These are phyloP conservation scores for Acanthacorydalis orientalis DNA, from an alignment of 2,888 invertebrate genomes.

Conservation along the genomic window DNA sequence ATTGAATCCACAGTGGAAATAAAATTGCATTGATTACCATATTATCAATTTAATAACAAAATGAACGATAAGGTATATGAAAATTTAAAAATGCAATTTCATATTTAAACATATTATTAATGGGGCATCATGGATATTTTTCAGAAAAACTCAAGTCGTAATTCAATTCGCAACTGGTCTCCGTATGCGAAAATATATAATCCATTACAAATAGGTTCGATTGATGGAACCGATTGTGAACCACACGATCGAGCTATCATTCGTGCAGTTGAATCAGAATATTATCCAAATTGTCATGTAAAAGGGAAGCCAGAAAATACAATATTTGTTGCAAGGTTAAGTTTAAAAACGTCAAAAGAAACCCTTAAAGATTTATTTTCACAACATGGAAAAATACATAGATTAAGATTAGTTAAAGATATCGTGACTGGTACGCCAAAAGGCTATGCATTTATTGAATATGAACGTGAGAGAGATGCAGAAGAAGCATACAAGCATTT, in stretches of 20 bases:
- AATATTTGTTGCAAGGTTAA: constrained; percentile 58
- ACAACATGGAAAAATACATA: constrained; percentile 43
- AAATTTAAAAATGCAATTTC: too few relatives aligned
- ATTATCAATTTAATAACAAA: too few relatives aligned
- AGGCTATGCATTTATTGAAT: constrained; percentile 79
- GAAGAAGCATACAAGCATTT: constrained; percentile 42
- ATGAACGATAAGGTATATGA: too few relatives aligned
- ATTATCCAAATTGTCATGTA: constrained; percentile 44
- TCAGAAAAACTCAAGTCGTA: not conserved
- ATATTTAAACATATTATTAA: not conserved
- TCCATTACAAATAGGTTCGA: constrained; percentile 69
- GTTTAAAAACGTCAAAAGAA: constrained; percentile 45
- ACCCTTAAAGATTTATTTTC: constrained; percentile 37
- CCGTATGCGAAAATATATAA: constrained; percentile 47
- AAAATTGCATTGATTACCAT: too few relatives aligned
- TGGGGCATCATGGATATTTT: not conserved
- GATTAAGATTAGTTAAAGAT: constrained; percentile 52
- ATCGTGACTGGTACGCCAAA: constrained; percentile 70
- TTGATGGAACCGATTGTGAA: constrained; percentile 68
- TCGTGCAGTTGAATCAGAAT: constrained; percentile 50
- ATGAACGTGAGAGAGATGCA: constrained; percentile 39
- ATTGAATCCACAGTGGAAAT: too few relatives aligned
- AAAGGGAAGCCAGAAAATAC: constrained; percentile 53
- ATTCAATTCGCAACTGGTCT: constrained; percentile 26
- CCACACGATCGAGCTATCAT: constrained; percentile 67